Evolutionary conservation across 1,140 invertebrate species (phyloP).

Genomic region (Pteromalus puparum): DNA sequence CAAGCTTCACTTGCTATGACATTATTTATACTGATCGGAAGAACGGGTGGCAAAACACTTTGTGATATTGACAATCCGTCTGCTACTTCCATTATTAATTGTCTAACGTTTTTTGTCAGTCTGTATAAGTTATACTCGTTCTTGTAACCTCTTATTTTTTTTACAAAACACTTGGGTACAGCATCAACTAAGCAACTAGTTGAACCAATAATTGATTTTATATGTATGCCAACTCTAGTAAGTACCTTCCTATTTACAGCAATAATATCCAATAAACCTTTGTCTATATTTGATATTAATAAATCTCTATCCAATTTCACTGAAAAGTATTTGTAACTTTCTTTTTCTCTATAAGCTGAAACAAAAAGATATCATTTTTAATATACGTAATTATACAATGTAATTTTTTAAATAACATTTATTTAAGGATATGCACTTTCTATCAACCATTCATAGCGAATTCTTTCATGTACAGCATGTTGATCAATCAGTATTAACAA

Average conservation of each 20-base stretch:
- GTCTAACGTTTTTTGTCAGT: slow-evolving; percentile 56
- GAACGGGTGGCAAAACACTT: slow-evolving; percentile 51
- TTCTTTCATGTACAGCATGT: slow-evolving; percentile 73
- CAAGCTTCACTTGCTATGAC: slow-evolving; percentile 72
- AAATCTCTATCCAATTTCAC: slow-evolving; percentile 62
- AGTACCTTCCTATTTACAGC: slow-evolving; percentile 56
- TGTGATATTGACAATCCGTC: slow-evolving; percentile 56
- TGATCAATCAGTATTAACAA: slow-evolving; percentile 71
- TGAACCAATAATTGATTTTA: slow-evolving; percentile 54
- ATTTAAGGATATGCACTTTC: slow-evolving; percentile 59
- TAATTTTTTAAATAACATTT: slow-evolving; percentile 13
- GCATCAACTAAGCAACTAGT: slow-evolving; percentile 58
- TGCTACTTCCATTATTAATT: slow-evolving; percentile 65
- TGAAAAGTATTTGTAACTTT: slow-evolving; percentile 60
- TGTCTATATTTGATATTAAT: slow-evolving; percentile 58
- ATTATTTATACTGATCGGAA: slow-evolving; percentile 68
- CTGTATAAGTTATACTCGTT: slow-evolving; percentile 53
- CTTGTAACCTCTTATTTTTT: slow-evolving; percentile 54
- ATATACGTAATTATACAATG: slow-evolving; percentile 22
- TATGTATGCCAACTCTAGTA: slow-evolving; percentile 64
- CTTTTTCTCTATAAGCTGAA: slow-evolving; percentile 65
- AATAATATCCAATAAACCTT: slow-evolving; percentile 56
- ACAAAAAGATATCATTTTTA: slow-evolving; percentile 33
- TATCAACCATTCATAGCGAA: slow-evolving; percentile 71
- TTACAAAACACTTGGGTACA: slow-evolving; percentile 68